Conservation (phyloP, 1,140 invertebrate species). For the Drosophila neocordata region DNA sequence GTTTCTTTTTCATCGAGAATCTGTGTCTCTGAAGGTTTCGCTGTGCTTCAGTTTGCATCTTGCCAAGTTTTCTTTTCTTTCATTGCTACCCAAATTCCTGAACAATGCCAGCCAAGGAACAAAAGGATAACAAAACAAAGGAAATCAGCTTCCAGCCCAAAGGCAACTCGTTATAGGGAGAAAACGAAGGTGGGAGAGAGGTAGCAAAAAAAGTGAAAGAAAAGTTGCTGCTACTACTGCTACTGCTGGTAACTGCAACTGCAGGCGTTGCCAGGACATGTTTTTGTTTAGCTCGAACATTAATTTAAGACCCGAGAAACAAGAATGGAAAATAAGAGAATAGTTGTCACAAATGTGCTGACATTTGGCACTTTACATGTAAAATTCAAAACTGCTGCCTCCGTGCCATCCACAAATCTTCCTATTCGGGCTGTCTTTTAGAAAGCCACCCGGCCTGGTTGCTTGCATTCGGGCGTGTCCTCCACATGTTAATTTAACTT, state of each 20-base stretch:
- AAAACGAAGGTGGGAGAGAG: neutral
- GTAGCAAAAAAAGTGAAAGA: constrained; percentile 15
- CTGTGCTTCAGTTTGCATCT: constrained; percentile 27
- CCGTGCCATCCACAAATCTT: constrained; percentile 2
- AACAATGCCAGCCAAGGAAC: constrained; percentile 50
- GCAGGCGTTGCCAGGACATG: constrained; percentile 58
- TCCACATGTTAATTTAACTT: constrained; percentile 72
- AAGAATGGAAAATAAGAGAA: constrained; percentile 21
- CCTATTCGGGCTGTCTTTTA: constrained; percentile 24
- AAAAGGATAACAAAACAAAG: constrained; percentile 55
- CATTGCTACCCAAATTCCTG: constrained; percentile 49
- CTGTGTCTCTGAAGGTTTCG: constrained; percentile 36
- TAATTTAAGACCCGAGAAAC: constrained; percentile 43
- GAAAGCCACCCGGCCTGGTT: constrained; percentile 6
- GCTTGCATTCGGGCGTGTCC: constrained; percentile 25
- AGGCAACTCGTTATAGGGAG: constrained; percentile 21
- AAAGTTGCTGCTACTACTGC: constrained; percentile 19
- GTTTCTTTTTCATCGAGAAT: neutral
- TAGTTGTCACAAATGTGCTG: constrained; percentile 72
- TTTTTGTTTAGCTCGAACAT: constrained; percentile 56
- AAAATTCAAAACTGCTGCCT: constrained; percentile 42
- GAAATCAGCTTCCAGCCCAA: constrained; percentile 27
- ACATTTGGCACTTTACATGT: constrained; percentile 66
- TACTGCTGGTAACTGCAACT: constrained; percentile 29
- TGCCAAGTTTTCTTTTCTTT: constrained; percentile 26